Conservation (phyloP, 2,113 vertebrate species). For the Oncorhynchus kisutch region DNA sequence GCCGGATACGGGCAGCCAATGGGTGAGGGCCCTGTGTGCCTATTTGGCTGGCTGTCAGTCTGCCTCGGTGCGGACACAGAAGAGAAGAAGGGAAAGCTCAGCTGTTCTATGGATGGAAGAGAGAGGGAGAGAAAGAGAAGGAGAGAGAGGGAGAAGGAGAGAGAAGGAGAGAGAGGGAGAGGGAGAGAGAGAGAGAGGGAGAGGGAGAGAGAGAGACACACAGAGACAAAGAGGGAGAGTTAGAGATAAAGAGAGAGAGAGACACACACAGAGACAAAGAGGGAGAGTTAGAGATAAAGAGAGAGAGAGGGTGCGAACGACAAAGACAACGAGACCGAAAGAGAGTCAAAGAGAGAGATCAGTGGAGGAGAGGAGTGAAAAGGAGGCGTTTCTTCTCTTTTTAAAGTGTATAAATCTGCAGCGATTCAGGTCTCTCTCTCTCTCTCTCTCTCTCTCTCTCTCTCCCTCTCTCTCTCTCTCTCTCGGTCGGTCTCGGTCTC, state of each 20-base stretch:
- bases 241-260: too few relatives aligned
- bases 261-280: too few relatives aligned
- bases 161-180: too few relatives aligned
- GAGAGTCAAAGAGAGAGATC: conserved; percentile 40
- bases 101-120: conserved; percentile 81
- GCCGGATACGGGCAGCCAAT: conserved; percentile 92
- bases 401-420: conserved; percentile 84
- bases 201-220: neutral
- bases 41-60: conserved; percentile 51
- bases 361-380: neutral
- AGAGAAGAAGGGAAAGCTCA: conserved; percentile 90
- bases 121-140: conserved; percentile 11
- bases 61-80: conserved; percentile 61
- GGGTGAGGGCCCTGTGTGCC: conserved; percentile 79
- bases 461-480: conserved; percentile 36
- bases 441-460: conserved; percentile 37
- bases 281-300: too few relatives aligned
- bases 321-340: conserved; percentile 7
- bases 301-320: too few relatives aligned
- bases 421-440: conserved; percentile 78
- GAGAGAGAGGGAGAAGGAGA: too few relatives aligned
- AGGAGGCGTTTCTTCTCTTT: conserved; percentile 58
- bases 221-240: too few relatives aligned
- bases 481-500: conserved; percentile 44
- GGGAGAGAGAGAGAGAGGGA: too few relatives aligned